Conservation (phyloP, 2,888 invertebrate species). For the Microctonus hyperodae region DNA sequence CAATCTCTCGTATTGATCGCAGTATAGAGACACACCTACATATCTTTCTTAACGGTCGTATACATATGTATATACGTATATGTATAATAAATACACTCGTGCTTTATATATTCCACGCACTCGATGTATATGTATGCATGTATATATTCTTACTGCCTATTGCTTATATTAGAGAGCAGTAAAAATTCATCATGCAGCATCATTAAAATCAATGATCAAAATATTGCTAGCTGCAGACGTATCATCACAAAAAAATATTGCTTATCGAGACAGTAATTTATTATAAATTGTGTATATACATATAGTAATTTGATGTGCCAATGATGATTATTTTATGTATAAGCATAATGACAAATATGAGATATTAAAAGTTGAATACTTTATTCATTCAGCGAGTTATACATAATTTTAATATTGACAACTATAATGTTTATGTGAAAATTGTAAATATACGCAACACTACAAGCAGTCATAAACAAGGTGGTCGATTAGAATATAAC, state of each 20-base stretch:
- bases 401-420: too few relatives aligned
- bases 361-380: neutral
- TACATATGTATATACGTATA: neutral
- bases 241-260: neutral
- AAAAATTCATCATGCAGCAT: neutral
- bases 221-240: too few relatives aligned
- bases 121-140: too few relatives aligned
- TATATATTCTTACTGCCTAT: neutral
- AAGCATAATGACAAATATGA: neutral
- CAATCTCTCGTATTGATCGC: constrained; percentile 32
- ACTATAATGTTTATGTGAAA: too few relatives aligned
- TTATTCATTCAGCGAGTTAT: too few relatives aligned
- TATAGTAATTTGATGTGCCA: too few relatives aligned
- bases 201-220: neutral
- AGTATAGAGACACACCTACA: constrained; percentile 14
- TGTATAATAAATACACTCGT: too few relatives aligned
- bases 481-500: constrained; percentile 51
- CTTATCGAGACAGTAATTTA: neutral
- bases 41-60: neutral
- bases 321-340: too few relatives aligned
- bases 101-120: too few relatives aligned
- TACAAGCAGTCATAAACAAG: constrained; percentile 15
- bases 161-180: neutral
- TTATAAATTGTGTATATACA: too few relatives aligned
- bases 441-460: too few relatives aligned